phyloP scores from a whole-genome alignment of 2,888 invertebrate species.

The Agonopterix alstromeriana region DNA sequence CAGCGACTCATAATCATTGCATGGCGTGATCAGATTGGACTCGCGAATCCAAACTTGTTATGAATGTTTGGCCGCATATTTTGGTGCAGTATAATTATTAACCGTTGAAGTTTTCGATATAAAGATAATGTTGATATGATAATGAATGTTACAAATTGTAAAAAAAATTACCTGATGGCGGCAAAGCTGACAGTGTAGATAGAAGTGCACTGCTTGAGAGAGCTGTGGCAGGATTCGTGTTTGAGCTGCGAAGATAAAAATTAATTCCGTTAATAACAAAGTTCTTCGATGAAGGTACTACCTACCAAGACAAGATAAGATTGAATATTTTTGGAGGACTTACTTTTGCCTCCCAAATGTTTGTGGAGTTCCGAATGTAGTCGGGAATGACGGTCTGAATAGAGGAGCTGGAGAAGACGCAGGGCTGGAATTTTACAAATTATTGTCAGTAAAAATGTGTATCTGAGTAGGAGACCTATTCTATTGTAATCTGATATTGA shows the following conservation, averaged over 20 bases:
- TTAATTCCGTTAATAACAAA: too few relatives aligned
- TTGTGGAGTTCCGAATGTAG: conserved; percentile 80
- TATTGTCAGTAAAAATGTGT: not conserved
- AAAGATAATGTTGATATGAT: too few relatives aligned
- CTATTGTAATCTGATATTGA: too few relatives aligned
- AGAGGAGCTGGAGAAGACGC: conserved; percentile 80
- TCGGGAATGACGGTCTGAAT: conserved; percentile 84
- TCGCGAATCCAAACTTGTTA: too few relatives aligned
- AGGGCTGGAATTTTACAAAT: conserved; percentile 54
- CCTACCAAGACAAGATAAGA: not conserved
- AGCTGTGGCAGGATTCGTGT: conserved; percentile 47
- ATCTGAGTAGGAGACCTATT: too few relatives aligned
- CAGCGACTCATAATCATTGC: too few relatives aligned
- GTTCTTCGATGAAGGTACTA: too few relatives aligned
- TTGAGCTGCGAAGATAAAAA: conserved; percentile 38
- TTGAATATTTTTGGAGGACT: not conserved
- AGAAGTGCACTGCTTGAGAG: conserved; percentile 60
- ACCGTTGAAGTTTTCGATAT: too few relatives aligned
- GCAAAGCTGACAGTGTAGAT: conserved; percentile 60
- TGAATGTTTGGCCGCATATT: too few relatives aligned
- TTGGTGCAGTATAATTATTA: too few relatives aligned
- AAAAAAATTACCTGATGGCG: conserved; percentile 52
- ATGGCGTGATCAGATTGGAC: too few relatives aligned
- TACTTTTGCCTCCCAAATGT: conserved; percentile 66
- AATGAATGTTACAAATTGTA: not conserved